Conservation (phyloP, 2,797 vertebrate species). For the Scolopax bukidnonensis region DNA sequence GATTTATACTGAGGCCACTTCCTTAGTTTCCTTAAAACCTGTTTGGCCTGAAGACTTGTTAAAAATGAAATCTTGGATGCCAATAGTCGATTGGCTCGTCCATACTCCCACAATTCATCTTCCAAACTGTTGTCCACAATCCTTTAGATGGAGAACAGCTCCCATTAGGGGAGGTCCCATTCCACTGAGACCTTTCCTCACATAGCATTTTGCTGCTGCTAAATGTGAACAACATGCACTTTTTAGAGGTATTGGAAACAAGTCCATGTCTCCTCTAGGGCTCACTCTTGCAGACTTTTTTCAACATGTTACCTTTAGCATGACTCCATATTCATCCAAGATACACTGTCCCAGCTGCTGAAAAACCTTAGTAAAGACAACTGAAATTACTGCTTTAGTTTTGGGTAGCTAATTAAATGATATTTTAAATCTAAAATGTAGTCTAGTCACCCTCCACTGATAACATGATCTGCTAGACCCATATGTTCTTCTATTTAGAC, state of each 20-base stretch:
- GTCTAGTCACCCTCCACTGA: background rate
- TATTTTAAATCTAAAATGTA: background rate
- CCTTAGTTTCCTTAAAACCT: background rate
- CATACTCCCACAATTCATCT: accelerated
- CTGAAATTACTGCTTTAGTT: background rate
- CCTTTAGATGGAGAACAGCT: background rate
- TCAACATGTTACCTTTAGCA: background rate
- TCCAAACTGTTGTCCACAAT: background rate
- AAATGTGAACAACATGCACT: background rate
- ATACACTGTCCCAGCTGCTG: background rate
- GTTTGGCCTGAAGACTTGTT: background rate
- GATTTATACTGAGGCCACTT: background rate
- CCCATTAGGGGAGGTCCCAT: background rate
- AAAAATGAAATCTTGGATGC: background rate
- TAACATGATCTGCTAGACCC: background rate
- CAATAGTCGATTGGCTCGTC: accelerated
- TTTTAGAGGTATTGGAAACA: background rate
- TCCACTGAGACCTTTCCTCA: background rate
- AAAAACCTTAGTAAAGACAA: background rate
- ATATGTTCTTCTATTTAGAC: background rate
- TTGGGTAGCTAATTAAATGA: background rate
- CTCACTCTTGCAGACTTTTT: background rate
- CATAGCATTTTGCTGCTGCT: background rate
- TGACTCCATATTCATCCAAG: background rate
- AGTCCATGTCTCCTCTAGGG: background rate